Evolutionary conservation across 2,888 invertebrate genomes (phyloP).

Genomic region (Parapristionchus giblindavisi): DNA sequence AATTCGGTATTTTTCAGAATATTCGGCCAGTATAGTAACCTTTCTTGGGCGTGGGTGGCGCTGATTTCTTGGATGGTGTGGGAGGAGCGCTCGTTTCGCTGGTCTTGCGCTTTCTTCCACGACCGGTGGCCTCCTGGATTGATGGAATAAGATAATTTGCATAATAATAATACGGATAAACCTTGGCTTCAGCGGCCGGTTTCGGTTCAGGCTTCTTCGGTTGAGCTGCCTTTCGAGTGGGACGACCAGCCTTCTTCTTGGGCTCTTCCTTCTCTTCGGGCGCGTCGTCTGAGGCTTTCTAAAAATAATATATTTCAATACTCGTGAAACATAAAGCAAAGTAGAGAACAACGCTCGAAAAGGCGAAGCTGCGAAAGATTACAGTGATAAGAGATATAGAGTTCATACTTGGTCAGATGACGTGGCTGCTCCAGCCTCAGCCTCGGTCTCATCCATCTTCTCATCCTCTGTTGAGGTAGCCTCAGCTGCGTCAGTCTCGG

Average conservation of each 20-base stretch:
- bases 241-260: constrained; percentile 2
- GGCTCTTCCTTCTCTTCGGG: constrained; percentile 5
- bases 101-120: constrained; percentile 35
- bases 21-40: not conserved
- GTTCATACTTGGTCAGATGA: too few relatives aligned
- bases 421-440: constrained; percentile 7
- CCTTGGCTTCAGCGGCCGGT: too few relatives aligned
- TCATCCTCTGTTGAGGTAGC: constrained; percentile 18
- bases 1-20: not conserved
- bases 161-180: not conserved
- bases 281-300: constrained; percentile 31
- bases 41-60: not conserved
- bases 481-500: not conserved
- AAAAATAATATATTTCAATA: not conserved
- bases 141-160: not conserved
- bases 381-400: too few relatives aligned
- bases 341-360: not conserved
- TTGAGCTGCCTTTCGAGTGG: not conserved
- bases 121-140: not conserved
- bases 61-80: constrained; percentile 28
- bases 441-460: constrained; percentile 26
- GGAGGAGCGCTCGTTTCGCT: constrained; percentile 30
- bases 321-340: not conserved
- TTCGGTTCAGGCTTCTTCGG: constrained; percentile 14
- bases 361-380: too few relatives aligned